Evolutionary conservation across 2,888 invertebrate species (phyloP).

Genomic region (Agrotis puta): DNA sequence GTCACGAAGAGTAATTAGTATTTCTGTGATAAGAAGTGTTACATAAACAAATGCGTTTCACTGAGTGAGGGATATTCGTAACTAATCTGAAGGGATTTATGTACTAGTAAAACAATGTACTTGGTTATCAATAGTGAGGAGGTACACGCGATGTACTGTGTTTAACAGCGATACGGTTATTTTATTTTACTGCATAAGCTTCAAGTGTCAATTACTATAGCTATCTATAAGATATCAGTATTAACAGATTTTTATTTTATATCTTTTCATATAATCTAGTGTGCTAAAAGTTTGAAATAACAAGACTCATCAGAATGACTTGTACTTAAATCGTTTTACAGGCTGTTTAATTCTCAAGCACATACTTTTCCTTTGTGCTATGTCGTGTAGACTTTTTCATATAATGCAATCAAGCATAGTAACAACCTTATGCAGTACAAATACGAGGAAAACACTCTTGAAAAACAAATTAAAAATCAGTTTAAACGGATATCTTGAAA

Average conservation of each 20-base stretch:
- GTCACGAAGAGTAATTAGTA: constrained; percentile 16
- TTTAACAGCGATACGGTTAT: constrained; percentile 55
- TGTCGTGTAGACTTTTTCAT: constrained; percentile 9
- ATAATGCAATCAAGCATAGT: neutral
- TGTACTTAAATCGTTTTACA: neutral
- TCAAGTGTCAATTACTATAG: constrained; percentile 48
- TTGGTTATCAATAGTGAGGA: constrained; percentile 39
- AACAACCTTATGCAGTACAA: neutral
- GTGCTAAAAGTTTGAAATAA: constrained; percentile 12
- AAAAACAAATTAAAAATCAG: constrained; percentile 11
- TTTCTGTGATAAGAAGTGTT: constrained; percentile 18
- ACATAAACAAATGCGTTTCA: constrained; percentile 8
- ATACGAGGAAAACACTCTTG: constrained; percentile 11
- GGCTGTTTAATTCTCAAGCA: neutral
- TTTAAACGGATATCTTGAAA: constrained; percentile 2
- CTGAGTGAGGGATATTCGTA: constrained; percentile 4
- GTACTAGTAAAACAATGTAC: constrained; percentile 34
- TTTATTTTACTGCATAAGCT: constrained; percentile 41
- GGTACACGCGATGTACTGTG: constrained; percentile 39
- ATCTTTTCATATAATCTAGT: constrained; percentile 29
- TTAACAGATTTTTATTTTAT: constrained; percentile 10
- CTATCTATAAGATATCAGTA: constrained; percentile 26
- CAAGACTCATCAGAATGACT: constrained; percentile 10
- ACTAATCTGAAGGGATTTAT: constrained; percentile 44
- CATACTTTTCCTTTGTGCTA: constrained; percentile 5